These are phyloP conservation scores for Melierax canorus DNA, from an alignment of 2,113 vertebrate species.

Conservation along the genomic window DNA sequence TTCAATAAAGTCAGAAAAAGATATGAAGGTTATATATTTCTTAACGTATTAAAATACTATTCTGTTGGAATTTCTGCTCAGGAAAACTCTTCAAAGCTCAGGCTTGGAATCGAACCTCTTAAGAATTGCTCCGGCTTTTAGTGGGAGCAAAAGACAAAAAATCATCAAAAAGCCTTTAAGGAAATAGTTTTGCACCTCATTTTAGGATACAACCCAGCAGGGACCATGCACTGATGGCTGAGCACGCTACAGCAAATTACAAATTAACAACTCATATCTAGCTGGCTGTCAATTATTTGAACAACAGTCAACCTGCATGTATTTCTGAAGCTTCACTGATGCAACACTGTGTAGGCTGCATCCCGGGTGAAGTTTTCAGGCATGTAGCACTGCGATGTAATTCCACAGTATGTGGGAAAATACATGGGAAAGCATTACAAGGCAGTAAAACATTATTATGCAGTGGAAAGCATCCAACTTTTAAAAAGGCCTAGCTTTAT, in stretches of 20 bases:
- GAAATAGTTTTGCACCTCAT: not conserved
- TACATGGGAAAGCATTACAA: not conserved
- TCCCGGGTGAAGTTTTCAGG: not conserved
- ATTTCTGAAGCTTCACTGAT: not conserved
- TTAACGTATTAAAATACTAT: not conserved
- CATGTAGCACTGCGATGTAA: not conserved
- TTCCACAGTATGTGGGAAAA: not conserved
- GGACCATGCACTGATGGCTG: not conserved
- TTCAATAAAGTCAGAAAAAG: not conserved
- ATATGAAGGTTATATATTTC: not conserved
- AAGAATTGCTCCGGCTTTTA: not conserved
- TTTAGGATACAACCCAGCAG: not conserved
- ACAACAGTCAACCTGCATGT: not conserved
- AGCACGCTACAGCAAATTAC: not conserved
- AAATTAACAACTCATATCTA: not conserved
- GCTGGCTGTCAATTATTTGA: not conserved
- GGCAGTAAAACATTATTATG: not conserved
- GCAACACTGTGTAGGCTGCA: not conserved
- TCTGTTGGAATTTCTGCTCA: not conserved
- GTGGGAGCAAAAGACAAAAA: not conserved
- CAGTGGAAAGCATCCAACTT: not conserved
- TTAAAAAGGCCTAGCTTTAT: constrained; percentile 10
- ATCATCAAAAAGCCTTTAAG: not conserved
- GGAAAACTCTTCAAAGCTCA: not conserved
- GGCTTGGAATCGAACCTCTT: not conserved